Conservation (phyloP, 2,888 invertebrate species). For the Uropetala carovei region DNA sequence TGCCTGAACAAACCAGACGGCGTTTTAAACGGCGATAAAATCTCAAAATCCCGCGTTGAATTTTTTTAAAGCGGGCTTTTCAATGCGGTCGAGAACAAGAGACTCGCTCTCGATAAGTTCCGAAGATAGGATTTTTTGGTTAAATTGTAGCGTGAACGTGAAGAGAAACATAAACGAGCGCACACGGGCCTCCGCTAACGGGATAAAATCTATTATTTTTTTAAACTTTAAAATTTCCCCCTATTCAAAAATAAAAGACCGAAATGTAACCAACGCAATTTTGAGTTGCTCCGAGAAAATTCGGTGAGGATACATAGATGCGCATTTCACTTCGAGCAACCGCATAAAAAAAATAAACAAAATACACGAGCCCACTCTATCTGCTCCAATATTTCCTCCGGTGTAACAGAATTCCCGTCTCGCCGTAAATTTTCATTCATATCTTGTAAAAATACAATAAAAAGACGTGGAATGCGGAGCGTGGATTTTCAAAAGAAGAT, state of each 20-base stretch:
- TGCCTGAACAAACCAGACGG: background rate
- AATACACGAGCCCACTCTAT: too few species aligned
- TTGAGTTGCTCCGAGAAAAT: background rate
- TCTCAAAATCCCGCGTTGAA: background rate
- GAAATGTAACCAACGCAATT: background rate
- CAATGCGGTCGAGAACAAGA: background rate
- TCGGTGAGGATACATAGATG: background rate
- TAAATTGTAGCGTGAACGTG: background rate
- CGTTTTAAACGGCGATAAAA: background rate
- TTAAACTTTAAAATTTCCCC: background rate
- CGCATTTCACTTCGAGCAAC: too few species aligned
- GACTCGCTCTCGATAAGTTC: background rate
- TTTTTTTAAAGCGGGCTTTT: background rate
- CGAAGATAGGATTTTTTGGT: background rate
- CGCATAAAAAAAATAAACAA: too few species aligned
- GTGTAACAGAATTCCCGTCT: too few species aligned
- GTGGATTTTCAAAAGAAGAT: too few species aligned
- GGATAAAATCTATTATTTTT: background rate
- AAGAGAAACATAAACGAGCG: background rate
- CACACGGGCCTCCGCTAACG: background rate
- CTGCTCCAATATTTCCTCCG: too few species aligned
- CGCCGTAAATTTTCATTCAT: too few species aligned
- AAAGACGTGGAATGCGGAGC: too few species aligned
- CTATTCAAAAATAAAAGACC: too few species aligned
- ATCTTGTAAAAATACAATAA: too few species aligned